phyloP scores from a whole-genome alignment of 2,113 vertebrate species.

The Panurus biarmicus region DNA sequence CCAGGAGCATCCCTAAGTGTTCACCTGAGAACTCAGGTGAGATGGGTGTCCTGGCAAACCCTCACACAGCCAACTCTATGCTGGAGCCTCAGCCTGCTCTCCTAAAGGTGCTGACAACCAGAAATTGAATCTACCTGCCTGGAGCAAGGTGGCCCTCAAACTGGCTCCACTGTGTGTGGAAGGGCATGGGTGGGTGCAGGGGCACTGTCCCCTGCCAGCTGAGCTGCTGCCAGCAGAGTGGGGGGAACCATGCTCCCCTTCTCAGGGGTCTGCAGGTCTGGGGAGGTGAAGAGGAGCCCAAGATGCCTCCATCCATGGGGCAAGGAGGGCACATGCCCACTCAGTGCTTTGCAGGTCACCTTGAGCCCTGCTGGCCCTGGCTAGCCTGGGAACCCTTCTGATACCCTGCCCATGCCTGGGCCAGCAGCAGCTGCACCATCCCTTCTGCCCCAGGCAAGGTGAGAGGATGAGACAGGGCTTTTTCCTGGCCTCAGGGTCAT shows the following conservation, averaged over 20 bases:
- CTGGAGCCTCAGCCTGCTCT: neutral
- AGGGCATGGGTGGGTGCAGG: rapidly evolving
- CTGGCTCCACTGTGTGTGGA: neutral
- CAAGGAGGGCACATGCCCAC: neutral
- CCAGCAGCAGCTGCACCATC: neutral
- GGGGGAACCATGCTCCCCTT: rapidly evolving
- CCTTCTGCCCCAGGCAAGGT: neutral
- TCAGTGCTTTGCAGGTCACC: neutral
- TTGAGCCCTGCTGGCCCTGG: rapidly evolving
- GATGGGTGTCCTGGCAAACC: neutral
- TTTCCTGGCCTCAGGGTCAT: neutral
- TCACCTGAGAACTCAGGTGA: neutral
- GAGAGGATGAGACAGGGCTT: neutral
- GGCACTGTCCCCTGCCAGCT: neutral
- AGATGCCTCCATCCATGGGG: neutral
- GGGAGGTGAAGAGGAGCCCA: neutral
- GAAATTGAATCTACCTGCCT: neutral
- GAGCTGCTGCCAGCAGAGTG: rapidly evolving
- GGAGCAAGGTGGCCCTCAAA: neutral
- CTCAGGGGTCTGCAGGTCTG: neutral
- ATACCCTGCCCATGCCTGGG: neutral
- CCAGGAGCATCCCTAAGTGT: neutral
- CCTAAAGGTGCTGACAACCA: neutral
- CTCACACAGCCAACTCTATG: rapidly evolving
- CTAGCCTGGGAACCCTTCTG: neutral